Percentiles rank a stretch among this genome's conserved stretches.
These are phyloP conservation scores for Eubasilissa regina DNA, from an alignment of 1,140 invertebrate genomes.

Conservation along the genomic window DNA sequence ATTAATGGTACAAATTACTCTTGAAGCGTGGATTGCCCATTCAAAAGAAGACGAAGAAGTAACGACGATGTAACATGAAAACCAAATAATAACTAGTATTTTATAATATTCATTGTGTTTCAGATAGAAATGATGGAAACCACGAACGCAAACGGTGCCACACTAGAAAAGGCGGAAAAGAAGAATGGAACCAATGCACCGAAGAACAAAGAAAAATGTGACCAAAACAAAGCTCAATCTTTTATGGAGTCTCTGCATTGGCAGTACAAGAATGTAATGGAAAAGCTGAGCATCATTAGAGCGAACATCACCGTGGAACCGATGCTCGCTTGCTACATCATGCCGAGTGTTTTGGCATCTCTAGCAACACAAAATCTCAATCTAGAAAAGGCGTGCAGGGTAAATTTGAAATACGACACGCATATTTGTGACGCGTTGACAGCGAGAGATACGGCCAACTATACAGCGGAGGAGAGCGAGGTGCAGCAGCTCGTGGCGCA, in stretches of 20 bases:
- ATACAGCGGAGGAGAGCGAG: slow-evolving; percentile 79
- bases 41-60: too few relatives aligned
- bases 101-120: too few relatives aligned
- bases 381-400: slow-evolving; percentile 87
- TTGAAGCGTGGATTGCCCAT: too few relatives aligned
- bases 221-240: neutral
- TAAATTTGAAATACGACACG: slow-evolving; percentile 81
- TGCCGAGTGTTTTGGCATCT: slow-evolving; percentile 84
- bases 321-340: too few relatives aligned
- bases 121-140: slow-evolving; percentile 45
- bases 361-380: slow-evolving; percentile 88
- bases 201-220: slow-evolving; percentile 14
- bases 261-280: slow-evolving; percentile 69
- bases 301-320: slow-evolving; percentile 83
- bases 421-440: slow-evolving; percentile 82
- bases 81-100: too few relatives aligned
- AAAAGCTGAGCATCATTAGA: slow-evolving; percentile 72
- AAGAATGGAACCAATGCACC: neutral
- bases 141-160: slow-evolving; percentile 20
- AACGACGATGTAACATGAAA: too few relatives aligned
- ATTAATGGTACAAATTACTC: too few relatives aligned
- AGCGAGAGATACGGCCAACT: slow-evolving; percentile 79
- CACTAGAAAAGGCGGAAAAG: slow-evolving; percentile 33
- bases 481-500: slow-evolving; percentile 84
- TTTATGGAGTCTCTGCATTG: slow-evolving; percentile 59